Evolutionary conservation across 2,113 vertebrate genomes (phyloP).

Genomic region (Spea bombifrons): DNA sequence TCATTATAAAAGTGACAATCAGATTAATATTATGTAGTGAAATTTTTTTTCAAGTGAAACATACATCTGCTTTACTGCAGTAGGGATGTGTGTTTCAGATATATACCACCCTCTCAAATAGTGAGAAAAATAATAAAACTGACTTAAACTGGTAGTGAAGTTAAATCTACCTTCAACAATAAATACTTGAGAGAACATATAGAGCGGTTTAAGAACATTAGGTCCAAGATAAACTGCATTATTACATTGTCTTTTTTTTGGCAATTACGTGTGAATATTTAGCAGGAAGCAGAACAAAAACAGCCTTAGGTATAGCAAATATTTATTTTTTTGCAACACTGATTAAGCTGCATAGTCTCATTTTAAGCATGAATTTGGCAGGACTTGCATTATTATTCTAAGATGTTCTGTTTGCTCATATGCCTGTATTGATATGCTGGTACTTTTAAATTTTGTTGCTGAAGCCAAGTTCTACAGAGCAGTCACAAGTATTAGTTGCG

Average conservation of each 20-base stretch:
- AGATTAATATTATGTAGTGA: too few species aligned
- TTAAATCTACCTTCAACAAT: too few species aligned
- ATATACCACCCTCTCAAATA: too few species aligned
- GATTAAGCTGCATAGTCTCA: constrained; percentile 31
- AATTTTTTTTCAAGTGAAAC: too few species aligned
- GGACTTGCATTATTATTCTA: constrained; percentile 20
- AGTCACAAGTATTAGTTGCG: constrained; percentile 4
- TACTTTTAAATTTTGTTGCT: constrained; percentile 3
- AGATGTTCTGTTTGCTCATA: constrained; percentile 20
- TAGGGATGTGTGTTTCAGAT: too few species aligned
- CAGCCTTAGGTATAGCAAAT: constrained; percentile 38
- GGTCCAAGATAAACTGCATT: background rate
- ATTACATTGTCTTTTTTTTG: background rate
- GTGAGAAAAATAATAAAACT: too few species aligned
- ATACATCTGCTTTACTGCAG: too few species aligned
- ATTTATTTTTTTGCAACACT: constrained; percentile 46
- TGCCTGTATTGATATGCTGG: constrained; percentile 26
- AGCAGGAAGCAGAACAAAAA: constrained; percentile 38
- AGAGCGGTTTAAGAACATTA: too few species aligned
- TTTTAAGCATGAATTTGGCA: constrained; percentile 32
- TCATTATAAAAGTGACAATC: too few species aligned
- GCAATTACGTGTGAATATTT: constrained; percentile 21
- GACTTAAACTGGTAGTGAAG: too few species aligned
- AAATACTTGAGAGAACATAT: too few species aligned
- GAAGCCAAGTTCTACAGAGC: constrained; percentile 14